phyloP scores from a whole-genome alignment of 2,888 invertebrate species.

The Acholoe squamosa region DNA sequence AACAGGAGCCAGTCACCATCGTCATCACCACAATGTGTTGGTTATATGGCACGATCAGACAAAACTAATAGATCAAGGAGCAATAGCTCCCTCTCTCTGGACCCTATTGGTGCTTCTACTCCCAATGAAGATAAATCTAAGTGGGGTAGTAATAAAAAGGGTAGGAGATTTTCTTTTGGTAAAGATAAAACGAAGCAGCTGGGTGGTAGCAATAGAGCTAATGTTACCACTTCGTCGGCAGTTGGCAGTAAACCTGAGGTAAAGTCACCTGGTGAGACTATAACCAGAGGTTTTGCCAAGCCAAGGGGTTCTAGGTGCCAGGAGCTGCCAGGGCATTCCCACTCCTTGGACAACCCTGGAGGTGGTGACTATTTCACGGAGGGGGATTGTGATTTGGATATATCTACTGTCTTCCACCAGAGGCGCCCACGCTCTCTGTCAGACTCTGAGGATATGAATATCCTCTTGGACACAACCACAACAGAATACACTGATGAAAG shows the following conservation, averaged over 20 bases:
- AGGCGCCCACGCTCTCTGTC: slow-evolving; percentile 11
- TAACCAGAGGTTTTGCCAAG: not conserved
- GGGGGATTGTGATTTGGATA: not conserved
- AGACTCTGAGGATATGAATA: slow-evolving; percentile 22
- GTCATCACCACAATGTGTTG: no score
- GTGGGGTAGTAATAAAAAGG: not conserved
- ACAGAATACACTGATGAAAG: not conserved
- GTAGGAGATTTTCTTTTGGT: not conserved
- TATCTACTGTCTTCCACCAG: not conserved
- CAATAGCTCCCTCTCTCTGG: not conserved
- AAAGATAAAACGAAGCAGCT: slow-evolving; percentile 17
- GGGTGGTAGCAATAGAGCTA: slow-evolving; percentile 22
- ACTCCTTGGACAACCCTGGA: not conserved
- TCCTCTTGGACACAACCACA: not conserved
- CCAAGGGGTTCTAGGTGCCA: not conserved
- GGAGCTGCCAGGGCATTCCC: not conserved
- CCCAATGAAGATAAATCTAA: slow-evolving; percentile 6
- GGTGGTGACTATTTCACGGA: not conserved
- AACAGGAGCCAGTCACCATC: no score
- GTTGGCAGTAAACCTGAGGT: not conserved
- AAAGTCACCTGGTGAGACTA: not conserved
- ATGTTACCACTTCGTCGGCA: not conserved
- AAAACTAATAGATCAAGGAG: not conserved
- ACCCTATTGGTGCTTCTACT: not conserved
- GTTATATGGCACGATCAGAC: no score